Conservation (phyloP, 2,888 invertebrate genomes). For the Leptarthrus brevirostris region DNA sequence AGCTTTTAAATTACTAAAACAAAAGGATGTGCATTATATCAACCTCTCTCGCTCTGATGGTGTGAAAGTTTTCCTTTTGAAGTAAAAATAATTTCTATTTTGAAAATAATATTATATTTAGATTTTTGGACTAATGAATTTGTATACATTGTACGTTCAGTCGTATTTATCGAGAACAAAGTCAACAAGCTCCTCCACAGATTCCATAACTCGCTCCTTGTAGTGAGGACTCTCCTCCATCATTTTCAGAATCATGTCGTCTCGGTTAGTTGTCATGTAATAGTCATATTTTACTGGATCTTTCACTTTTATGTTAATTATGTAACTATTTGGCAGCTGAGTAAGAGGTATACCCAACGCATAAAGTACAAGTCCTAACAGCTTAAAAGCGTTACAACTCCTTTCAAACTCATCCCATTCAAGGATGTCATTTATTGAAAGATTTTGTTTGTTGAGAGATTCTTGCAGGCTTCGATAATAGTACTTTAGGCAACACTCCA, state of each 20-base stretch:
- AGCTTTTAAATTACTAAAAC: no score
- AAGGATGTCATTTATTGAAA: neutral
- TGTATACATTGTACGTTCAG: no score
- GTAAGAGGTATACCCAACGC: conserved; percentile 61
- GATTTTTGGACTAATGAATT: no score
- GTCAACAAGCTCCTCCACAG: conserved; percentile 59
- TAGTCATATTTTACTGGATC: conserved; percentile 63
- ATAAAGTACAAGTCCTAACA: conserved; percentile 64
- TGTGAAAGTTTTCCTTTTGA: no score
- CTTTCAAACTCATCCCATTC: conserved; percentile 61
- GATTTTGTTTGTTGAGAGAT: conserved; percentile 58
- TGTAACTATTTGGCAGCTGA: conserved; percentile 63
- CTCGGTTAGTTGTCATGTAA: conserved; percentile 63
- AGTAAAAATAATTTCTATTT: no score
- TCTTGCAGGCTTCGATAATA: conserved; percentile 59
- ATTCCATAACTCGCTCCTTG: conserved; percentile 58
- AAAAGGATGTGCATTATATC: no score
- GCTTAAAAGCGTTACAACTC: conserved; percentile 62
- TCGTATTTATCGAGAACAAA: no score
- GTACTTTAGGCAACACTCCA: conserved; percentile 54
- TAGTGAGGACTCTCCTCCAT: conserved; percentile 57
- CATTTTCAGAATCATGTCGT: conserved; percentile 56
- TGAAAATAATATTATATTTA: no score
- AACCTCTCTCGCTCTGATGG: no score
- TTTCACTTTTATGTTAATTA: conserved; percentile 60